phyloP scores from a whole-genome alignment of 2,797 vertebrate genomes.

The Anomalospiza imberbis region DNA sequence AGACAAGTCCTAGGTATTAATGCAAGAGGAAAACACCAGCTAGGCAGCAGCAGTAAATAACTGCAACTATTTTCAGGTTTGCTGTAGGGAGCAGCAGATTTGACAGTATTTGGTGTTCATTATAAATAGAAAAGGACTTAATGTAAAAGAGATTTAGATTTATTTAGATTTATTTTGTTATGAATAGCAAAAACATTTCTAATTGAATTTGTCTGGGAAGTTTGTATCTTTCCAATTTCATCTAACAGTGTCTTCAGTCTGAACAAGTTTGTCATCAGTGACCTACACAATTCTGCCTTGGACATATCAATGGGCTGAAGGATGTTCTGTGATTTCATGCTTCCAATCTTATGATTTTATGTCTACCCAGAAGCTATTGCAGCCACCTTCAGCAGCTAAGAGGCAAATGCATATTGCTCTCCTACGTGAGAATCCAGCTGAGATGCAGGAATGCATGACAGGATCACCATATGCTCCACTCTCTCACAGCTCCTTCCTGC shows the following conservation, averaged over 20 bases:
- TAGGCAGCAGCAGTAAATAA: not conserved
- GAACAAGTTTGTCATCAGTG: not conserved
- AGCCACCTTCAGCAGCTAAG: conserved; percentile 42
- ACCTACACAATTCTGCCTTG: not conserved
- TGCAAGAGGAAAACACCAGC: not conserved
- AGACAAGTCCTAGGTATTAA: not conserved
- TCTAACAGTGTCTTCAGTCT: not conserved
- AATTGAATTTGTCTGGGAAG: not conserved
- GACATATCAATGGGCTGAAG: not conserved
- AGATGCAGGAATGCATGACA: conserved; percentile 21
- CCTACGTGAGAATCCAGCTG: not conserved
- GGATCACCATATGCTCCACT: conserved; percentile 38
- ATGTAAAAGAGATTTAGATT: not conserved
- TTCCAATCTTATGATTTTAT: not conserved
- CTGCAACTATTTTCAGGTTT: not conserved
- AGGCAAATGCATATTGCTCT: conserved; percentile 5
- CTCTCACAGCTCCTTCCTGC: conserved; percentile 25
- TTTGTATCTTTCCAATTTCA: not conserved
- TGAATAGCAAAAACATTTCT: not conserved
- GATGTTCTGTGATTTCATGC: not conserved
- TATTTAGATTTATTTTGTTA: not conserved
- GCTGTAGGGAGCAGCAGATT: not conserved
- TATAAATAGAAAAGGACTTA: not conserved
- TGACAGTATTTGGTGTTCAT: not conserved
- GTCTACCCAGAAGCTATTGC: not conserved